Conservation (phyloP, 2,888 invertebrate genomes). For the Luperina nickerlii region DNA sequence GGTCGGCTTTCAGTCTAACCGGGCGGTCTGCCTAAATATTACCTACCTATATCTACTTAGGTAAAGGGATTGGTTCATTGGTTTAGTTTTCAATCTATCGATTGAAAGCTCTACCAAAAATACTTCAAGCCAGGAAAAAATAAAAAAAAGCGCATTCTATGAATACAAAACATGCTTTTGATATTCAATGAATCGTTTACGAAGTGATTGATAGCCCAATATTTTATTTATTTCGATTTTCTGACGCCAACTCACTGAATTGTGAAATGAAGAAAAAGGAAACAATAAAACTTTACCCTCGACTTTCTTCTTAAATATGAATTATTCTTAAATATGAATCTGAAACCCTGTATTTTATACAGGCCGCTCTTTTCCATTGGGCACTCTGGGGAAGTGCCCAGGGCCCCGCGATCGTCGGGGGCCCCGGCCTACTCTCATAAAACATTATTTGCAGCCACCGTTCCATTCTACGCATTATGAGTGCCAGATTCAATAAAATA, state of each 20-base stretch:
- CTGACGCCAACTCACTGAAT: background rate
- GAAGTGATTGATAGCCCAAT: slow-evolving; percentile 35
- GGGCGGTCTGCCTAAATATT: background rate
- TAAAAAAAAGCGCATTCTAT: background rate
- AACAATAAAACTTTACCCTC: background rate
- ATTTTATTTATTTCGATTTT: slow-evolving; percentile 26
- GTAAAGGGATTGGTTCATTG: background rate
- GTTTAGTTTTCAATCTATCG: background rate
- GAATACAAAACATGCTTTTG: slow-evolving; percentile 30
- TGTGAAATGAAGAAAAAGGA: background rate
- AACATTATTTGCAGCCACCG: too few relatives aligned
- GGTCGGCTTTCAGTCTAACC: background rate
- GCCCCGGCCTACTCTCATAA: too few relatives aligned
- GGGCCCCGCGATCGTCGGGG: too few relatives aligned
- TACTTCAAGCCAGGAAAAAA: background rate
- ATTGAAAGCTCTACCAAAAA: background rate
- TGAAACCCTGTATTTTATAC: background rate
- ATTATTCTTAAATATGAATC: background rate
- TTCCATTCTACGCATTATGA: too few relatives aligned
- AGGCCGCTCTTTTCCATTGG: too few relatives aligned
- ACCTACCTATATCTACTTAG: background rate
- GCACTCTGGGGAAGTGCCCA: too few relatives aligned
- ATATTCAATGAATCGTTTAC: slow-evolving; percentile 26
- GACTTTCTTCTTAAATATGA: background rate
- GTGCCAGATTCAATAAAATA: too few relatives aligned